These are phyloP conservation scores for Tanypteryx hageni DNA, from an alignment of 2,888 invertebrate genomes.

Conservation along the genomic window DNA sequence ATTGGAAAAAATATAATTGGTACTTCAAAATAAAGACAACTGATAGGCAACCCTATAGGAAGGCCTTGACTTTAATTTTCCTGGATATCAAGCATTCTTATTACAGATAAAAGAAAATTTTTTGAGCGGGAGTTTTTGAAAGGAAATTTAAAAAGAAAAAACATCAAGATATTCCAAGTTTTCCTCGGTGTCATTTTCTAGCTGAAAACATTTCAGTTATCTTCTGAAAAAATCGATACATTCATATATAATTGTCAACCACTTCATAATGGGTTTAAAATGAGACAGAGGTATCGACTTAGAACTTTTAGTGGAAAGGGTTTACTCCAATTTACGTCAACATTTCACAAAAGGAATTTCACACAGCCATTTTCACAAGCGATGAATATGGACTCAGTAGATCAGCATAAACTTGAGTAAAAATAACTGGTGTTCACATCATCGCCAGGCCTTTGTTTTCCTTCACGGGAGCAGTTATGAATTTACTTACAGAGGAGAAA, in stretches of 20 bases:
- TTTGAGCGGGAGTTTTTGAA: too few species aligned
- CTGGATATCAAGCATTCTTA: too few species aligned
- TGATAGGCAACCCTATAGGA: too few species aligned
- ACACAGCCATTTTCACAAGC: conserved; percentile 20
- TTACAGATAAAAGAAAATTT: too few species aligned
- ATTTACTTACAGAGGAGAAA: conserved; percentile 20
- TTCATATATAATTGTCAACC: neutral
- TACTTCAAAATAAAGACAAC: too few species aligned
- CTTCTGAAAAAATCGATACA: neutral
- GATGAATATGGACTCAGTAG: neutral
- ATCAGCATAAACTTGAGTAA: neutral
- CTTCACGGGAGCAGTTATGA: conserved; percentile 20
- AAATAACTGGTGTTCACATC: neutral
- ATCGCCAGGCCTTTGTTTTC: neutral
- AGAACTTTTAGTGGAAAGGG: too few species aligned
- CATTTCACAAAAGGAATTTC: neutral
- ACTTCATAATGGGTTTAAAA: neutral
- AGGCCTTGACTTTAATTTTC: too few species aligned
- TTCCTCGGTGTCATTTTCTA: neutral
- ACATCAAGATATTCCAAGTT: neutral
- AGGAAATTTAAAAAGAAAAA: neutral
- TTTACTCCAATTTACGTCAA: neutral
- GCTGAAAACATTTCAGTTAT: neutral
- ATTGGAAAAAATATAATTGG: too few species aligned
- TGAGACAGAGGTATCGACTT: neutral